Evolutionary conservation across 1,140 invertebrate genomes (phyloP), one percentile per base, ranked within the genome.

Genomic region (Eurosta solidaginis): DNA sequence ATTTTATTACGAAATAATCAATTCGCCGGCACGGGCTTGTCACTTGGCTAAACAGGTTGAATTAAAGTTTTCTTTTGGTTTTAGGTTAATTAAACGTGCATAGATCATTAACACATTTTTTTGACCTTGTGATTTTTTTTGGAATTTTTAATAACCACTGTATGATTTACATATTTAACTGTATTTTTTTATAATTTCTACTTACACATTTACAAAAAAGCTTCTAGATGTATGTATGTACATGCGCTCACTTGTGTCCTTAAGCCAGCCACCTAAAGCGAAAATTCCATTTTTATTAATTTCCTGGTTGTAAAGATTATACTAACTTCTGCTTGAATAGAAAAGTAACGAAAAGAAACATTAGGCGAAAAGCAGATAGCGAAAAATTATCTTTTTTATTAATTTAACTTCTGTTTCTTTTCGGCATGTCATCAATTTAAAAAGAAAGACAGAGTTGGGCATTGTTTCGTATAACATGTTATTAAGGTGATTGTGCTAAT

Each of bases 1-100:
- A 89, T 98, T 98, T 92, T 98, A 97, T 93, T 98, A 98, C 90
- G 97, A 99, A 94, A 98, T 98, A 89, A 95, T 97, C 89, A 97
- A 97, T 92, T 96, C 96, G 87, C 97, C 97, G 85, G 97, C 97
- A 89, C 93, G 95, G 89, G 97, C 96, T 90, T 98, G 96, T 91
- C 96, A 98, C 91, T 92, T 98, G 90, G 96, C 96, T 83, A 98
- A 98, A 93, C 95, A 97, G 95, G 97, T 97, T 94, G 49, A 59
- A 74, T 68, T 77, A 33, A 68, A 25, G 59, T 40, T 27, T 45
- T 7, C 44, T 45, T 45, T 14, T 74, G 42, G 25, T 44, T 74
- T 68, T 74, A 20, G 27, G 27, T 74, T 74, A 10, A 14, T 74
- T 74, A 14, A 74, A 74, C 44, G 44, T 74, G 73, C 25, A 74